Evolutionary conservation across 1,140 invertebrate species (phyloP), one percentile per base, ranked within the genome.

Genomic region (Bicyclus anynana): DNA sequence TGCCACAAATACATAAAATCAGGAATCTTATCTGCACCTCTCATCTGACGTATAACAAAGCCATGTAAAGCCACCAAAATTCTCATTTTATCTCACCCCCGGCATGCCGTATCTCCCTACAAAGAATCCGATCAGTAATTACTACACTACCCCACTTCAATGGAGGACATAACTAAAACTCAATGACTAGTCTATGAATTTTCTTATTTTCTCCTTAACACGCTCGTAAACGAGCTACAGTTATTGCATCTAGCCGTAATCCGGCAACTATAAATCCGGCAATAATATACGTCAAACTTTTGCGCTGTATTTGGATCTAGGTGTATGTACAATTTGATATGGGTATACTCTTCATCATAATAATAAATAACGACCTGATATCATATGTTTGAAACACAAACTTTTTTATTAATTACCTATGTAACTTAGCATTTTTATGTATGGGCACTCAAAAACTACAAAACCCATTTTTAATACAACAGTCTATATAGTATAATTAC

Each of bases 101-200:
- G 47, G 55, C 66, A 72, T 68, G 71, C 62, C 70, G 48, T 78
- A 78, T 78, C 73, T 69, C 62, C 51, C 47, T 56, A 74, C 69
- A 69, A 68, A 62, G 72, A 60, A 52, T 59, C 38, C 65, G 60
- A 76, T 74, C 73, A 71, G 76, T 76, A 81, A 81, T 81, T 79
- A 77, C 72, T 75, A 46, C 69, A 77, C 72, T 75, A 49, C 71
- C 70, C 77, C 69, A 50, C 60, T 64, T 46, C 57, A 65, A 56
- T 53, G 63, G 56, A 51, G 54, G 64, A 67, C 69, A 72, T 72
- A 75, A 77, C 69, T 70, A 69, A 67, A 71, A 70, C 64, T 78
- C 70, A 40, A 40, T 67, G 62, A 64, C 65, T 33, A 52, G 38
- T 67, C 53, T 54, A 71, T 59, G 46, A 60, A 65, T 72, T 66